Conservation (phyloP, 35 echinoderm and acorn worm genomes). For the Heliocidaris tuberculata region DNA sequence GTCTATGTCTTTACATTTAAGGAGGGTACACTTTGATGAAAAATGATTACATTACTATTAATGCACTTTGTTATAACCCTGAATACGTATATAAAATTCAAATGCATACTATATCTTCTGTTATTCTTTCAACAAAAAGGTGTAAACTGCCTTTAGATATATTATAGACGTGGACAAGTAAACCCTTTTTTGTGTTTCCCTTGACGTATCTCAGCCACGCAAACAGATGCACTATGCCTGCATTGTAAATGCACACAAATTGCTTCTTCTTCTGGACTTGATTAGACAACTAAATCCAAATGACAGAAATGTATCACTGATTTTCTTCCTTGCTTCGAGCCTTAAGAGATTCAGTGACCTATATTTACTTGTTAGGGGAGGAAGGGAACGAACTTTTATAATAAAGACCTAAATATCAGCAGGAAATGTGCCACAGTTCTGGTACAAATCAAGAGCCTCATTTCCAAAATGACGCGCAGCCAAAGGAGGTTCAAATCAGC, state of each 20-base stretch:
- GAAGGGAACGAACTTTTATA: slow-evolving; percentile 1
- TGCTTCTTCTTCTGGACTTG: neutral
- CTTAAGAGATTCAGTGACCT: neutral
- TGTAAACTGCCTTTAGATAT: no score
- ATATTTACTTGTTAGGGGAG: neutral
- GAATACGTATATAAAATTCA: no score
- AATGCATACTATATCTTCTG: no score
- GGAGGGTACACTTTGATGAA: no score
- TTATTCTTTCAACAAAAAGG: no score
- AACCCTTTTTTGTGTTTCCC: neutral
- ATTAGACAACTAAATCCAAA: slow-evolving; percentile 18
- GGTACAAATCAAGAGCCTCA: neutral
- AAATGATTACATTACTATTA: no score
- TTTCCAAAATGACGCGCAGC: neutral
- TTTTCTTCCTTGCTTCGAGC: neutral
- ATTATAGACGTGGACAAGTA: neutral
- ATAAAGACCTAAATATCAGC: slow-evolving; percentile 11
- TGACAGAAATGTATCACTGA: slow-evolving; percentile 2
- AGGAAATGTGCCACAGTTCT: slow-evolving; percentile 10
- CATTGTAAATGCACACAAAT: neutral
- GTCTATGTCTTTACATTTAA: no score
- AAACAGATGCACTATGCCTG: neutral
- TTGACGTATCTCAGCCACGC: neutral
- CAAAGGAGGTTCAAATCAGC: neutral
- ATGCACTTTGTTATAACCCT: no score